Base-by-base conservation (phyloP, 2,797 vertebrate genomes). In the Hapalemur alaotrensis region DNA sequence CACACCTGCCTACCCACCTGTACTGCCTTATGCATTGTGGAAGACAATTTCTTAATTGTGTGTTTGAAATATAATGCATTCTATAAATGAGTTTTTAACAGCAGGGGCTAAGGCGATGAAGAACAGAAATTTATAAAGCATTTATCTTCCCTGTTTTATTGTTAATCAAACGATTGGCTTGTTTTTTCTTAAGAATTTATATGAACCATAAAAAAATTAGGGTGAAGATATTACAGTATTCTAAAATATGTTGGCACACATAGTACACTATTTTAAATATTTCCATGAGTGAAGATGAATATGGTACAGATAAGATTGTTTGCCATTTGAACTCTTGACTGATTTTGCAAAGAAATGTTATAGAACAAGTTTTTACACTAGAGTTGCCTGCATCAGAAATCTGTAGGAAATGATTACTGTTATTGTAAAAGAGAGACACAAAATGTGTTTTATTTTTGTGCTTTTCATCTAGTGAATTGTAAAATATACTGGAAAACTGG, bases 171-270 rank as follows among this genome's bases (percentile, higher is more conserved):
- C 3, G 32, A 41, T n/a, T 78, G 43, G 32, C 28, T 96, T 65
- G 11, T 17, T 63, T 95, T 97, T 35, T 38, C 32, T 69, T 57
- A 95, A 87, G 25, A 72, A 93, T 93, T 91, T 63, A n/a, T 91
- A 65, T 17, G 6, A 59, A 30, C 28, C 38, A 50, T 10, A 59
- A 75, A 25, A 93, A 95, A 65, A 46, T 76, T 89, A 23, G 5
- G 9, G 2, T 80, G 17, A 61, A 59, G 30, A 22, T n/a, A 67
- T 84, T 43, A 54, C 23, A 30, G 79, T 89, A 67, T 52, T 89
- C 61, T 75, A 35, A 67, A 35, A n/a, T 35, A 70, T 78, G 52
- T 59, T 79, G 61, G 7, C 46, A 93, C 79, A 13, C 10, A 17
- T 67, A 78, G 59, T 8, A 32, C 7, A 25, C 1, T 41, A 23